Conservation (phyloP, 2,797 vertebrate species). For the Bradypodion pumilum region DNA sequence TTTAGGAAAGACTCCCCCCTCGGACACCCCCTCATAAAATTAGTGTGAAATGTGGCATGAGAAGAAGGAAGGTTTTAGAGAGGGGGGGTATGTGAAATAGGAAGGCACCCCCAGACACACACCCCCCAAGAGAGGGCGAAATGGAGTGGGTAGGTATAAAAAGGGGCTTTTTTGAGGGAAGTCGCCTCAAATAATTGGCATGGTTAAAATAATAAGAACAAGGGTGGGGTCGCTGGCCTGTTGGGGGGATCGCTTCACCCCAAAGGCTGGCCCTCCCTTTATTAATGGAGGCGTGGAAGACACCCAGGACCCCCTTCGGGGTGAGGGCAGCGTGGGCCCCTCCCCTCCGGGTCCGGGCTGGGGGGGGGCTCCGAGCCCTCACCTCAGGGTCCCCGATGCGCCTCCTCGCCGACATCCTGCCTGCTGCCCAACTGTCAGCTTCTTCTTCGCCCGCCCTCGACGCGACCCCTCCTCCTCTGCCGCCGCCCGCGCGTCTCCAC, state of each 20-base stretch:
- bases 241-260: background rate
- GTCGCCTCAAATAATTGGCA: too few species aligned
- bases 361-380: conserved; percentile 35
- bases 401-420: conserved; percentile 79
- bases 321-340: too few species aligned
- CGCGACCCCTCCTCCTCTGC: background rate
- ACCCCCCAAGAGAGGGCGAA: background rate
- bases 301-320: rapidly evolving
- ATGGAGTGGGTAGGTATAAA: background rate
- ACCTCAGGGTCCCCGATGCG: conserved; percentile 82
- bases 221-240: too few species aligned
- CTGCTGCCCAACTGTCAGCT: conserved; percentile 67
- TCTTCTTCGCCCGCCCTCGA: too few species aligned
- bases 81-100: too few species aligned
- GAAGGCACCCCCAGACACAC: background rate
- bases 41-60: background rate
- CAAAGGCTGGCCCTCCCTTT: too few species aligned
- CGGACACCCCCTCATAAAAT: too few species aligned
- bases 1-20: background rate
- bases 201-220: too few species aligned
- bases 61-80: too few species aligned
- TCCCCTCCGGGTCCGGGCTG: background rate
- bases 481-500: conserved; percentile 1
- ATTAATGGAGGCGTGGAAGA: background rate
- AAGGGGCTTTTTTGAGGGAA: too few species aligned